These are phyloP conservation scores for Pelochelys cantorii DNA, from an alignment of 2,797 vertebrate genomes.

Conservation along the genomic window DNA sequence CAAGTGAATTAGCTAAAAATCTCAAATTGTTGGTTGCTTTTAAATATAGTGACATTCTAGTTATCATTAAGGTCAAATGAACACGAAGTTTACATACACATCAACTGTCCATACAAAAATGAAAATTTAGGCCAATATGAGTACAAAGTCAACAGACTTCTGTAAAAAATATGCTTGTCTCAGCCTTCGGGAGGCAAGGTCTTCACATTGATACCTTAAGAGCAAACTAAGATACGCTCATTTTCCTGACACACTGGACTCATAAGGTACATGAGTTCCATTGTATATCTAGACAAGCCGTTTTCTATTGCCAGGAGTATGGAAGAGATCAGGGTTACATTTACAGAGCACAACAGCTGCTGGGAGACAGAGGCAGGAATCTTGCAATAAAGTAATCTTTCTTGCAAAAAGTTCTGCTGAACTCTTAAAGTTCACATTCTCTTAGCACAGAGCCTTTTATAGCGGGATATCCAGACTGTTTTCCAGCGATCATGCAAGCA, in stretches of 20 bases:
- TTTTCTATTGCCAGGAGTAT: neutral
- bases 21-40: too few relatives aligned
- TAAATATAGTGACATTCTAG: too few relatives aligned
- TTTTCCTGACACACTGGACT: neutral
- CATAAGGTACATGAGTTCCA: neutral
- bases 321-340: neutral
- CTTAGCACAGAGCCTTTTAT: constrained; percentile 23
- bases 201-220: neutral
- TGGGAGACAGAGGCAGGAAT: neutral
- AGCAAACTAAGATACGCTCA: neutral
- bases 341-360: neutral
- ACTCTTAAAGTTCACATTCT: constrained; percentile 32
- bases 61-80: too few relatives aligned
- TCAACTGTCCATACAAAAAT: neutral
- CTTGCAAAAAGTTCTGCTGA: constrained; percentile 25
- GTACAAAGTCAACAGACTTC: neutral
- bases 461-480: constrained; percentile 25
- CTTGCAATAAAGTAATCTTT: neutral
- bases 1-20: neutral
- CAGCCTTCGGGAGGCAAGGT: neutral
- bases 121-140: neutral
- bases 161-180: neutral
- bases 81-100: too few relatives aligned
- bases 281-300: neutral
- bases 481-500: constrained; percentile 8